phyloP scores from a whole-genome alignment of 2,888 invertebrate genomes.

The Bombylius discolor region DNA sequence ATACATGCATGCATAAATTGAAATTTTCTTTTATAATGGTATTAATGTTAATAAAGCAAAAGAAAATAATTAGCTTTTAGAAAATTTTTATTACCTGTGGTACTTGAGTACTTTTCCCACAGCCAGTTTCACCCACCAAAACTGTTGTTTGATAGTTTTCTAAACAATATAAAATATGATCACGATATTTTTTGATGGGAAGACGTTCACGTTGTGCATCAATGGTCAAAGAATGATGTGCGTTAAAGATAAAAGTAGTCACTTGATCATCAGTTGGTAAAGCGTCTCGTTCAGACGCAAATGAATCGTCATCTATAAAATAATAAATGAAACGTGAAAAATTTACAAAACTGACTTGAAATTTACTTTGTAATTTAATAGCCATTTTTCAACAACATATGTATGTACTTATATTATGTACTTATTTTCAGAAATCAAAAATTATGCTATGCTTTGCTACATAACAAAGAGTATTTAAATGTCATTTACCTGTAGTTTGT shows the following conservation, averaged over 20 bases:
- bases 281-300: constrained; percentile 23
- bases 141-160: constrained; percentile 85
- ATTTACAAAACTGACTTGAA: no score
- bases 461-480: no score
- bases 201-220: constrained; percentile 72
- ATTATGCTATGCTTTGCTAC: no score
- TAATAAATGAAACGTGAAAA: background rate
- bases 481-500: no score
- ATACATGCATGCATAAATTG: no score
- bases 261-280: constrained; percentile 22
- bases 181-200: constrained; percentile 74
- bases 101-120: constrained; percentile 91
- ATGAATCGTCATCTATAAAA: constrained; percentile 16
- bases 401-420: no score
- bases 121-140: constrained; percentile 87
- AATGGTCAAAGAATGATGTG: constrained; percentile 67
- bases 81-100: constrained; percentile 53
- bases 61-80: no score
- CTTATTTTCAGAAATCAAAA: no score
- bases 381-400: no score
- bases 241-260: constrained; percentile 70
- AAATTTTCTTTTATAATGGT: no score
- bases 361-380: no score
- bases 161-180: constrained; percentile 77
- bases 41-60: no score